A percentile compares a stretch with the other conserved stretches of the same genome.
Conservation (phyloP, 2,113 vertebrate genomes). For the Pristiophorus japonicus region DNA sequence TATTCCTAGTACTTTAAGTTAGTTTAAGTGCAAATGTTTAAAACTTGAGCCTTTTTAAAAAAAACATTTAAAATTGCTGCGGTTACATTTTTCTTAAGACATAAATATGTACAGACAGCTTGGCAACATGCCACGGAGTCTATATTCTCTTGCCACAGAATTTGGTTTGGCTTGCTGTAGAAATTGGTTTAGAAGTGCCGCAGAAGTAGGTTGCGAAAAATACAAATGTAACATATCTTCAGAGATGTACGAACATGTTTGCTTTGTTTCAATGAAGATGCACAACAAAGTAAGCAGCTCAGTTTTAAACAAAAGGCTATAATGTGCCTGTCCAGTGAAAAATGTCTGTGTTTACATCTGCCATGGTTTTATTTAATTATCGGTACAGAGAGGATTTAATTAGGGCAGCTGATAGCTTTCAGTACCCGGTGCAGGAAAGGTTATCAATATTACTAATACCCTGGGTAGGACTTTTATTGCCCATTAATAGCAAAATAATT, state of each 20-base stretch:
- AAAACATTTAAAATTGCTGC: background rate
- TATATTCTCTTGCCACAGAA: background rate
- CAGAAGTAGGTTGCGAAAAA: background rate
- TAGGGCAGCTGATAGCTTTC: background rate
- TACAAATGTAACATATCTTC: background rate
- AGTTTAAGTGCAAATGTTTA: background rate
- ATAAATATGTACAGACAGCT: background rate
- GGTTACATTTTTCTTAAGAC: background rate
- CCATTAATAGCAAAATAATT: background rate
- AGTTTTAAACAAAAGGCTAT: background rate
- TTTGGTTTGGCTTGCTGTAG: background rate
- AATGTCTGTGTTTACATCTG: background rate
- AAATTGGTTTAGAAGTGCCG: background rate
- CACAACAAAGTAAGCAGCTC: background rate
- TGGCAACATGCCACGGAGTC: background rate
- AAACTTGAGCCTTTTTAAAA: background rate
- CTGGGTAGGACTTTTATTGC: background rate
- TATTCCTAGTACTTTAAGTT: too few species aligned
- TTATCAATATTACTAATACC: background rate
- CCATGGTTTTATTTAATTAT: constrained; percentile 1
- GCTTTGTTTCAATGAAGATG: background rate
- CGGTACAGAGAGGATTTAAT: background rate
- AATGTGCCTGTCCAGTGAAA: background rate
- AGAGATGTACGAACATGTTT: background rate
- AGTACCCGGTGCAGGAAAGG: too few species aligned